Conservation (phyloP, 2,797 vertebrate genomes). For the Parauchenoglanis ngamensis region DNA sequence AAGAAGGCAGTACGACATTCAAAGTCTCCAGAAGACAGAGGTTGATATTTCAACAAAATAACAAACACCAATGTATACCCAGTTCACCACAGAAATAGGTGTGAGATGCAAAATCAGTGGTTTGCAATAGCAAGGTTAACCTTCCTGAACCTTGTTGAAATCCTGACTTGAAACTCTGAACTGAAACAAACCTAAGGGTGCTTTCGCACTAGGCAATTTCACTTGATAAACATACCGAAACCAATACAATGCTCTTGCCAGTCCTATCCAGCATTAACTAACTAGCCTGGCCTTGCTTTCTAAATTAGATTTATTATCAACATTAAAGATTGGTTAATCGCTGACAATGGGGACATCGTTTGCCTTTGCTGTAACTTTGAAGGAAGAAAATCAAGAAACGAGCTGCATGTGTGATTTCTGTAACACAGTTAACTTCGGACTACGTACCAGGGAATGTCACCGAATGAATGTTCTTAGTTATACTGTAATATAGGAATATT, state of each 20-base stretch:
- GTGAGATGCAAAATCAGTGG: not conserved
- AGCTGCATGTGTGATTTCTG: not conserved
- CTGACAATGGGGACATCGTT: not conserved
- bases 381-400: not conserved
- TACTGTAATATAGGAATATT: slow-evolving; percentile 5
- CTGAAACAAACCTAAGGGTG: not conserved
- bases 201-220: not conserved
- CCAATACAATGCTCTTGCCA: not conserved
- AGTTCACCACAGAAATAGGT: not conserved
- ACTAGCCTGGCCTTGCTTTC: not conserved
- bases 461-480: not conserved
- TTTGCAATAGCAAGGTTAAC: not conserved
- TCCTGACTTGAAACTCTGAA: not conserved
- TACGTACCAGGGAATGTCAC: too few relatives aligned
- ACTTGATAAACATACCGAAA: not conserved
- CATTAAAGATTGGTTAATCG: not conserved
- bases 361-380: not conserved
- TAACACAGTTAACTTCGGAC: not conserved
- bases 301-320: not conserved
- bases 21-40: not conserved
- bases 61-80: not conserved
- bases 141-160: not conserved
- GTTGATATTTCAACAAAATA: not conserved
- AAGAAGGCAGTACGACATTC: too few relatives aligned
- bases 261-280: not conserved